Conservation (phyloP, 2,888 invertebrate genomes). For the Agrilus cyanescens region DNA sequence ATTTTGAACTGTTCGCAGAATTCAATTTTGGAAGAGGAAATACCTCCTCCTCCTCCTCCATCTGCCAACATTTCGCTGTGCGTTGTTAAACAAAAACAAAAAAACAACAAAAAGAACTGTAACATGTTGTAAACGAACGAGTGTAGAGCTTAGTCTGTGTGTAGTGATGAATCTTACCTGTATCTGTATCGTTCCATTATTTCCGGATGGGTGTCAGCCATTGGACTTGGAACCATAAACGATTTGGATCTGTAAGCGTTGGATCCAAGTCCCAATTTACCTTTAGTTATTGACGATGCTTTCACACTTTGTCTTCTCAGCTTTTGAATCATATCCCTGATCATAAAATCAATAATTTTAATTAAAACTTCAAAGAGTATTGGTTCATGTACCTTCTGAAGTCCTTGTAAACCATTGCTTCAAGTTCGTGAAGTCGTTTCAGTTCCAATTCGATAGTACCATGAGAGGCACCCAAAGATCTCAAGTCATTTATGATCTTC, state of each 20-base stretch:
- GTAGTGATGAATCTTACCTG: constrained; percentile 4
- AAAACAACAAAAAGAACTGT: constrained; percentile 6
- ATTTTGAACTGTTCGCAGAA: neutral
- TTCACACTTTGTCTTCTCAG: constrained; percentile 73
- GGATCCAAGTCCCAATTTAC: constrained; percentile 57
- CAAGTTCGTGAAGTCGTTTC: constrained; percentile 81
- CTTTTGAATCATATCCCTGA: constrained; percentile 85
- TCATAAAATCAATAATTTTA: constrained; percentile 5
- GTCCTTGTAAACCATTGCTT: constrained; percentile 88
- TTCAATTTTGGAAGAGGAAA: no score
- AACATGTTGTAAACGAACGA: neutral
- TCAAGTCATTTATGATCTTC: constrained; percentile 85
- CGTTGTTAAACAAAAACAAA: constrained; percentile 1
- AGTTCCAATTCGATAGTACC: constrained; percentile 87
- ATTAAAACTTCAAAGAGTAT: neutral
- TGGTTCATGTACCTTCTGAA: constrained; percentile 52
- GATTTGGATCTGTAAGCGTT: constrained; percentile 63
- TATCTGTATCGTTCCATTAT: constrained; percentile 1
- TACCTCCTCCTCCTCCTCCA: no score
- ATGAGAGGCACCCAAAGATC: constrained; percentile 74
- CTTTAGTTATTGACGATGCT: constrained; percentile 59
- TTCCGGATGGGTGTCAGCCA: constrained; percentile 40
- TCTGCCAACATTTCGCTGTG: no score
- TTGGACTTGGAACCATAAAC: constrained; percentile 59
- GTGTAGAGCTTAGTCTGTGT: neutral